Evolutionary conservation across 2,797 vertebrate genomes (phyloP), one percentile per base, ranked within the genome.

Genomic region (Chrysocyon brachyurus): DNA sequence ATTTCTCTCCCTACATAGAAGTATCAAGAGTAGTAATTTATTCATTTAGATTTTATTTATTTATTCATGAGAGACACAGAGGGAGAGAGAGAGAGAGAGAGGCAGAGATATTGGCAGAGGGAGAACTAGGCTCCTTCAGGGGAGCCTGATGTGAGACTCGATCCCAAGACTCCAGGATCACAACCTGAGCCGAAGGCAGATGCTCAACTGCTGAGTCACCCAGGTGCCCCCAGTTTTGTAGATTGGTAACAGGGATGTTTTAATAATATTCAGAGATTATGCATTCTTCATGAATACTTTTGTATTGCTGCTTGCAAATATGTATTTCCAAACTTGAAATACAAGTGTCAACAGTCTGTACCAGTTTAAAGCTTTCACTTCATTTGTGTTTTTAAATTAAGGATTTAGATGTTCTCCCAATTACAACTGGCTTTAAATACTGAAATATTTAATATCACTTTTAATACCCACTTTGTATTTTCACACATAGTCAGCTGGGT

Each of bases 181-280:
- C 40, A 46, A 46, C 40, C 40, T 46, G 40, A 46, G 40, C 40
- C 40, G 40, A 46, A 46, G 40, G 40, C 40, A 46, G 40, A 46
- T 46, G 40, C 40, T 46, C 40, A 46, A 46, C 40, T 46, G 40
- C 40, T 46, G 40, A 46, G 40, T 46, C 40, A 46, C 40, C 40
- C 40, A 46, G 40, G 40, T 46, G 40, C 40, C 40, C 40, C 40
- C 98, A 99, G 99, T 99, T 99, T 99, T 99, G 99, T 99, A 99
- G 99, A 99, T 99, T 99, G 99, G 99, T 99, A 99, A 99, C 99
- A 99, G 99, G 99, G 99, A 99, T 99, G 99, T 99, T 99, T 99
- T 99, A 99, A 99, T 99, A 99, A 99, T 99, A 99, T 99, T 99
- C 99, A 99, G 99, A 99, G 99, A 99, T 99, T 99, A 99, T 99